Percentiles rank a stretch among this genome's conserved stretches.
Conservation (phyloP, 2,888 invertebrate genomes). For the Dioctria linearis region DNA sequence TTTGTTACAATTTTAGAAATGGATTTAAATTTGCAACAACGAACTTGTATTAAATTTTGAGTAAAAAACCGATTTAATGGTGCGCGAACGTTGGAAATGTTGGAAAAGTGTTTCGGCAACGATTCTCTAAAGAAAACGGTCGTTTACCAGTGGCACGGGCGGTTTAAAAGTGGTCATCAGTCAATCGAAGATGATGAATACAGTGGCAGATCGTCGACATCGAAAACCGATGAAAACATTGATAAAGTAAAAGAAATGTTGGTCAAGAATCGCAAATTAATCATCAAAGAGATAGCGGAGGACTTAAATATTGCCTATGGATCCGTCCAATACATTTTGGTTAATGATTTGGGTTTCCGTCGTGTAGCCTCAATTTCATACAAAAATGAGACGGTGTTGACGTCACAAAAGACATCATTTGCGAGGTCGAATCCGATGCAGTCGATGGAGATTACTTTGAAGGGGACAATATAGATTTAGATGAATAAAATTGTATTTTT, state of each 20-base stretch:
- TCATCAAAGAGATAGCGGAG: slow-evolving; percentile 60
- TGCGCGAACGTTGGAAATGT: background rate
- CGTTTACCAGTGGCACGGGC: slow-evolving; percentile 34
- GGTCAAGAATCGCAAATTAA: slow-evolving; percentile 59
- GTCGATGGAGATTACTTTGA: too few relatives aligned
- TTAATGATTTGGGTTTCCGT: slow-evolving; percentile 23
- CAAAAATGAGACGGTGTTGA: slow-evolving; percentile 28
- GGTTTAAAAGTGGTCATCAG: slow-evolving; percentile 52
- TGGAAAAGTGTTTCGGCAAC: too few relatives aligned
- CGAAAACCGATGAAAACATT: slow-evolving; percentile 61
- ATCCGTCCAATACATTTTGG: slow-evolving; percentile 46
- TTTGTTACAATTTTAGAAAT: too few relatives aligned
- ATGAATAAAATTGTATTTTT: too few relatives aligned
- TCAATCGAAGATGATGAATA: slow-evolving; percentile 57
- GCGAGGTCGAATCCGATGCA: slow-evolving; percentile 51
- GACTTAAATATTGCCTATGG: slow-evolving; percentile 52
- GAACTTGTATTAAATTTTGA: background rate
- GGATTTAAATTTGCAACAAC: too few relatives aligned
- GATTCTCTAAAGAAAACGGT: background rate
- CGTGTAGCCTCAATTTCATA: background rate
- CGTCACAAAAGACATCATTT: slow-evolving; percentile 37
- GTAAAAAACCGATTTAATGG: background rate
- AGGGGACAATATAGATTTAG: too few relatives aligned
- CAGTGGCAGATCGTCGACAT: slow-evolving; percentile 56
- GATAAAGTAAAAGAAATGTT: slow-evolving; percentile 60